These are phyloP conservation scores for Galerucella pusilla DNA, from an alignment of 2,888 invertebrate species.

Conservation along the genomic window DNA sequence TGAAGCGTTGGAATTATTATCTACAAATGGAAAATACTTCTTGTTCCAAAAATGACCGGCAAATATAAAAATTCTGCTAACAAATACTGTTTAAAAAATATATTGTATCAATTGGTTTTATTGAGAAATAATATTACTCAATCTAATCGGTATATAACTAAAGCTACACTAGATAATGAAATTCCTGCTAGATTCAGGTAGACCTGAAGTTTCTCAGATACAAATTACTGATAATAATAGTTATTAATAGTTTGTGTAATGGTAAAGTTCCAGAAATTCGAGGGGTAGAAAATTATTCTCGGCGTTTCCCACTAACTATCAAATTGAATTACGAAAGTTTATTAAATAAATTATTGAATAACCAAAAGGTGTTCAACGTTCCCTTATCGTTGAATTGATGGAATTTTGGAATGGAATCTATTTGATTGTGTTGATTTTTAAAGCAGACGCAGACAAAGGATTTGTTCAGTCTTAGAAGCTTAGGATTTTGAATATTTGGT, in stretches of 20 bases:
- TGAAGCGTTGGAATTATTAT: no score
- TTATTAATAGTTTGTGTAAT: neutral
- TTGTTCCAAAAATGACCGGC: no score
- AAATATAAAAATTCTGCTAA: no score
- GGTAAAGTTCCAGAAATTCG: neutral
- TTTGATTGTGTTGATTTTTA: no score
- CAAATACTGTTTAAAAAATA: no score
- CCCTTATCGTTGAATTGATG: neutral
- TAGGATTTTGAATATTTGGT: no score
- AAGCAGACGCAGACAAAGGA: neutral
- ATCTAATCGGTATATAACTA: neutral
- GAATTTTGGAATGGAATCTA: neutral
- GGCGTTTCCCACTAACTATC: neutral
- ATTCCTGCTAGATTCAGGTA: no score
- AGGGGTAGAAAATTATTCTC: slow-evolving; percentile 3
- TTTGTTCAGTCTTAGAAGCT: neutral
- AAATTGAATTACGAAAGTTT: neutral
- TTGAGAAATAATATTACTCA: neutral
- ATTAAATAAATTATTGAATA: slow-evolving; percentile 1
- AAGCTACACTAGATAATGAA: no score
- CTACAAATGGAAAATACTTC: no score
- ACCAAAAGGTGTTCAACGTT: neutral
- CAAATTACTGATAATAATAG: neutral
- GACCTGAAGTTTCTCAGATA: no score
- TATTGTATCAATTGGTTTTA: neutral